Evolutionary conservation across 2,113 vertebrate genomes (phyloP), one percentile per base, ranked within the genome.

Genomic region (Channa maculata): DNA sequence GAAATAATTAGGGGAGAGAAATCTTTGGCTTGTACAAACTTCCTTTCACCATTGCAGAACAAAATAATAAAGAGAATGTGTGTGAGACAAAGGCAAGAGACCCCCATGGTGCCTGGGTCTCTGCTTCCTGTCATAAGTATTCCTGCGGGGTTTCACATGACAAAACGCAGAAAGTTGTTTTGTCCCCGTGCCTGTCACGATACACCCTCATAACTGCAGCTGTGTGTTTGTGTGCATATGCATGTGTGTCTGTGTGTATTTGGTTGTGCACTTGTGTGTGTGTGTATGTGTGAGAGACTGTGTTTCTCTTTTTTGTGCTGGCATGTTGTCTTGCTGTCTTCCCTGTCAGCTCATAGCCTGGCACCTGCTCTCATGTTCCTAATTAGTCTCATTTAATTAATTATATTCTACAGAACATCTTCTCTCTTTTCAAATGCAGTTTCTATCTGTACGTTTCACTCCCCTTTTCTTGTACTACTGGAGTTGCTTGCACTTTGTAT

Each of bases 301-400:
- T 84, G 76, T 24, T 82, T 66, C 55, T 73, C 57, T 74, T 80
- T 86, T 90, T 91, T 75, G 88, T 71, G 78, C 88, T 91, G 92
- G 93, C 93, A 93, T 94, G 94, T 95, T 95, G 93, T 95, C 93
- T 93, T 76, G 91, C 93, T 95, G 92, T 94, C 95, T 94, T 94
- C 92, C 92, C 95, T 96, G 95, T 95, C 95, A 96, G 94, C 93
- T 93, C 93, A 91, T 94, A 95, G 94, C 93, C 89, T 94, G 92
- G 94, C 95, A 95, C 94, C 94, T 96, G 95, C 94, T 95, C 95
- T 96, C 95, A 94, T 95, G 92, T 96, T 95, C 93, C 95, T 96
- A 96, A 96, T 96, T 96, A 97, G 95, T 96, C 93, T 94, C 91
- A 93, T 95, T 95, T 96, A 95, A 95, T 96, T 97, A 96, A 96